These are phyloP conservation scores for Lottia scabra DNA, from an alignment of 2,888 invertebrate species.

Conservation along the genomic window DNA sequence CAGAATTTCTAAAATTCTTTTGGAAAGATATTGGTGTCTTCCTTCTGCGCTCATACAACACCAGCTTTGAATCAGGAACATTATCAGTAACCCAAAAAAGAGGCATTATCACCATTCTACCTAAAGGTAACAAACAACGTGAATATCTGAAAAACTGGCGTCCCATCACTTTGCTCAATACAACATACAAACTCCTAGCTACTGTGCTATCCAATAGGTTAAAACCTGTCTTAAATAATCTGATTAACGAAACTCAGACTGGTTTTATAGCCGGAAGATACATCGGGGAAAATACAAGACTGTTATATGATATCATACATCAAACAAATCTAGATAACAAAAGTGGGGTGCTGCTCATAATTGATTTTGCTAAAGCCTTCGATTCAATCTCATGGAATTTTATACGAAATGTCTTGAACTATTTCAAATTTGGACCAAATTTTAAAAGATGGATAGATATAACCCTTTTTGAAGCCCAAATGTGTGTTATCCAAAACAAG, in stretches of 20 bases:
- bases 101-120: neutral
- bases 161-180: neutral
- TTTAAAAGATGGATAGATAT: conserved; percentile 1
- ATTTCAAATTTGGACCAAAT: conserved; percentile 5
- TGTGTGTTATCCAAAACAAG: neutral
- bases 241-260: neutral
- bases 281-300: neutral
- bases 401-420: conserved; percentile 4
- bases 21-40: neutral
- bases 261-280: conserved; percentile 9
- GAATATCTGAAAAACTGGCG: conserved; percentile 5
- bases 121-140: conserved; percentile 5
- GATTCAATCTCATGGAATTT: conserved; percentile 4
- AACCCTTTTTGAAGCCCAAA: neutral
- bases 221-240: neutral
- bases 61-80: neutral
- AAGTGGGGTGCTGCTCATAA: conserved; percentile 1
- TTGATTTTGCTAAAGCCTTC: conserved; percentile 10
- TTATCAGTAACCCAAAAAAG: conserved; percentile 7
- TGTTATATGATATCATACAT: conserved; percentile 7
- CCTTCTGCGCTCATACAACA: neutral
- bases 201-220: neutral
- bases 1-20: conserved; percentile 4
- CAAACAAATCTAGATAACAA: neutral
- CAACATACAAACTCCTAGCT: neutral